Evolutionary conservation across 2,888 invertebrate genomes (phyloP).

Genomic region (Synanthedon andrenaeformis): DNA sequence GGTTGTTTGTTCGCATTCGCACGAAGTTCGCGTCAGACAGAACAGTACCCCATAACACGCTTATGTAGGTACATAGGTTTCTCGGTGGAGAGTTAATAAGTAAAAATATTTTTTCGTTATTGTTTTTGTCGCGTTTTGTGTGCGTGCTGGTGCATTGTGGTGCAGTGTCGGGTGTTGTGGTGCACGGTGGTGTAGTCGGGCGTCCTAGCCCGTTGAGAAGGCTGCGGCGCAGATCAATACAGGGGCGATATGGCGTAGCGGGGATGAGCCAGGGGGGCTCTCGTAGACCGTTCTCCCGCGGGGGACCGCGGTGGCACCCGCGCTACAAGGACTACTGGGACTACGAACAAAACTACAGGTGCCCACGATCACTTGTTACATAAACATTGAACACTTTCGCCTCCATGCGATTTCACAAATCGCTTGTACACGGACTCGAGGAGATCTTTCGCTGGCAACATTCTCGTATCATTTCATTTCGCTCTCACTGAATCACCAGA

Average conservation of each 20-base stretch:
- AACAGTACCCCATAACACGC: slow-evolving; percentile 41
- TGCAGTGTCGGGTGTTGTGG: slow-evolving; percentile 16
- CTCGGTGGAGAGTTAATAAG: slow-evolving; percentile 26
- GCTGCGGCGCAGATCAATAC: slow-evolving; percentile 49
- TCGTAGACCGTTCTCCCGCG: slow-evolving; percentile 57
- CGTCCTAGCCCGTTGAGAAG: slow-evolving; percentile 22
- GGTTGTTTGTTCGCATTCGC: slow-evolving; percentile 34
- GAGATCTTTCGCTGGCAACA: too few species aligned
- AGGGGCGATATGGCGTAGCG: slow-evolving; percentile 42
- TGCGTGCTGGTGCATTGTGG: slow-evolving; percentile 25
- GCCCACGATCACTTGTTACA: slow-evolving; percentile 2
- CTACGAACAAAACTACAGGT: slow-evolving; percentile 64
- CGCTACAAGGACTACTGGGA: slow-evolving; percentile 68
- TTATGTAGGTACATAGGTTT: slow-evolving; percentile 22
- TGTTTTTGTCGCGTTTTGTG: slow-evolving; percentile 21
- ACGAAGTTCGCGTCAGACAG: slow-evolving; percentile 46
- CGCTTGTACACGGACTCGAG: not conserved
- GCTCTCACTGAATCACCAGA: too few species aligned
- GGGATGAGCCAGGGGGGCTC: slow-evolving; percentile 64
- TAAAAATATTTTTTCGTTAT: slow-evolving; percentile 7
- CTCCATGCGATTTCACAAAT: not conserved
- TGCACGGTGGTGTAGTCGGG: slow-evolving; percentile 14
- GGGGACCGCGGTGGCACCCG: slow-evolving; percentile 63
- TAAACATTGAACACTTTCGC: slow-evolving; percentile 5
- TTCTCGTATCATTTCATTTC: too few species aligned